phyloP scores from a whole-genome alignment of 2,888 invertebrate species.

The Dolichomitus sp. region DNA sequence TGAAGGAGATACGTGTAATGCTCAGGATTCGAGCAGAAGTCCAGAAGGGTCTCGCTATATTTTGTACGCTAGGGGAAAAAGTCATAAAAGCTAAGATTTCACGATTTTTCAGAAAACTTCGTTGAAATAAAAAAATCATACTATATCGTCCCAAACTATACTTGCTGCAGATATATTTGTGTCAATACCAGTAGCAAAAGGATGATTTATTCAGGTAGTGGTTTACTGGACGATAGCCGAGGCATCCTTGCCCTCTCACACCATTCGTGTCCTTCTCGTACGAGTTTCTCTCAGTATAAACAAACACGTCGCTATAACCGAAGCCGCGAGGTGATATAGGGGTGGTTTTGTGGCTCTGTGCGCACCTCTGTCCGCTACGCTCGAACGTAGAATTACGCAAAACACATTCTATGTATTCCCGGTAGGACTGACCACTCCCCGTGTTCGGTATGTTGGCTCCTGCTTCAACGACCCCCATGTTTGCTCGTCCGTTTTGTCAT shows the following conservation, averaged over 20 bases:
- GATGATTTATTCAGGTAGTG: constrained; percentile 73
- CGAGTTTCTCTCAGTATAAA: constrained; percentile 52
- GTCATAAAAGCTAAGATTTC: no score
- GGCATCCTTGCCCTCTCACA: constrained; percentile 29
- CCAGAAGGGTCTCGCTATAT: no score
- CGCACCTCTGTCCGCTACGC: constrained; percentile 26
- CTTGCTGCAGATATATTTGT: neutral
- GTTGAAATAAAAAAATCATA: no score
- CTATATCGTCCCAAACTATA: no score
- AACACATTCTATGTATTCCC: constrained; percentile 61
- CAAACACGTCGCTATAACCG: constrained; percentile 67
- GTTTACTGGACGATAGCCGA: constrained; percentile 70
- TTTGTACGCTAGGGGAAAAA: no score
- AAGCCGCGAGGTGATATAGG: constrained; percentile 77
- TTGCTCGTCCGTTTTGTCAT: constrained; percentile 29
- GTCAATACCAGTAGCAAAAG: constrained; percentile 25
- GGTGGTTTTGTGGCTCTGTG: constrained; percentile 76
- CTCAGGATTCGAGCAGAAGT: no score
- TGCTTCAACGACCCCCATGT: constrained; percentile 12
- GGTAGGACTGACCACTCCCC: constrained; percentile 47
- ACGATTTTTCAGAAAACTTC: no score
- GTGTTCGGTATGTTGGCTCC: constrained; percentile 27
- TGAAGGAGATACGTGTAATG: no score
- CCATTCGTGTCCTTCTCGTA: neutral
- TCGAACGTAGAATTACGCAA: constrained; percentile 48